phyloP scores from a whole-genome alignment of 2,888 invertebrate species.

The Caenorhabditis sp. region DNA sequence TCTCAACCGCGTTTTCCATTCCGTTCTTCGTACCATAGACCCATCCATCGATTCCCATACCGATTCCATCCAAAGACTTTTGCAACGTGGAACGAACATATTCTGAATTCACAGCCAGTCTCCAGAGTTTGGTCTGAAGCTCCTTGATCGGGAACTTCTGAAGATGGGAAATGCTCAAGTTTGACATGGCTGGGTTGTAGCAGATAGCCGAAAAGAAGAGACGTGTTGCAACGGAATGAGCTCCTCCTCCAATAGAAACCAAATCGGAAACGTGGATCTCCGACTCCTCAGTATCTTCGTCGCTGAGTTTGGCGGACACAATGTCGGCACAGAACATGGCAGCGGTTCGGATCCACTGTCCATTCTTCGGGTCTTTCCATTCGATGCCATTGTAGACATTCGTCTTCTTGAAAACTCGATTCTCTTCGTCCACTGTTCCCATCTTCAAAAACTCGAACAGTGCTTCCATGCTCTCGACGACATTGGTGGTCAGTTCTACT shows the following conservation, averaged over 20 bases:
- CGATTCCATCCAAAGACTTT: constrained; percentile 14
- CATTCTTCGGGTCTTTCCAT: constrained; percentile 39
- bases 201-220: constrained; percentile 63
- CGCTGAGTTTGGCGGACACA: constrained; percentile 15
- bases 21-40: constrained; percentile 1
- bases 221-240: constrained; percentile 52
- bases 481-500: constrained; percentile 32
- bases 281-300: constrained; percentile 40
- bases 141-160: constrained; percentile 64
- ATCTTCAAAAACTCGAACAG: constrained; percentile 42
- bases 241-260: constrained; percentile 49
- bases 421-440: constrained; percentile 49
- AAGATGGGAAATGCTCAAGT: constrained; percentile 64
- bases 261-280: constrained; percentile 38
- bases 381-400: constrained; percentile 46
- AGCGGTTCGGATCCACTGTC: constrained; percentile 52
- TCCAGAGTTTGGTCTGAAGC: constrained; percentile 66
- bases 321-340: constrained; percentile 42
- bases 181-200: constrained; percentile 64
- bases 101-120: constrained; percentile 62
- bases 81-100: constrained; percentile 10
- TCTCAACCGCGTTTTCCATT: constrained; percentile 49
- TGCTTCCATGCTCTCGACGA: constrained; percentile 42
- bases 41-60: constrained; percentile 58
- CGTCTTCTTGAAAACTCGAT: constrained; percentile 44